Base-by-base conservation (phyloP, 2,888 invertebrate species). In the Beris chalybata region DNA sequence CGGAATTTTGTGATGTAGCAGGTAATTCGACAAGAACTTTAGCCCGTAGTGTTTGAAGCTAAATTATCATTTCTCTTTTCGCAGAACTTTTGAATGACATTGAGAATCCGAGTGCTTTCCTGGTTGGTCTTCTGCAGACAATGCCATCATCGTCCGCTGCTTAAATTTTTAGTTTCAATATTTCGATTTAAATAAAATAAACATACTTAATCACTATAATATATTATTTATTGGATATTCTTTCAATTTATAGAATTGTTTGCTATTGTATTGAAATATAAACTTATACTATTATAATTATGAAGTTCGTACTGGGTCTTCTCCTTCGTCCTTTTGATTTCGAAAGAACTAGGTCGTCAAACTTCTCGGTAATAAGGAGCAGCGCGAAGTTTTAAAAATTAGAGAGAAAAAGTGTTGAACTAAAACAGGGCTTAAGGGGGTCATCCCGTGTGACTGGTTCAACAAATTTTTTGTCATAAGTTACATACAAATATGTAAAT, bases 1-100 rank as follows among this genome's bases (percentile, higher is more conserved):
- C 86, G 6, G 97, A 97, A 83, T 94, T 94, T 84, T 93, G 92
- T 82, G 97, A 97, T 86, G 93, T 95, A 72, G 87, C 90, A 73
- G 94, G 95, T 81, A 69, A 67, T 64, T 74, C 71, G 32, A 55
- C n/a, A 58, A 44, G 43, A 30, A 15, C n/a, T 61, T 50, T 50
- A 7, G 29, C 54, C 54, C 7, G 6, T 29, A 30, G n/a, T 59
- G 9, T 5, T 22, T 22, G n/a, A 31, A n/a, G 38, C 22, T n/a
- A 12, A 43, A 50, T 43, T 44, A 48, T 47, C 64, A 58, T 9
- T 56, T 38, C 56, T 52, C 15, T 53, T 68, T 67, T n/a, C n/a
- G 2, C 45, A 81, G 80, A 77, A 54, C 75, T 81, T 32, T 71
- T 80, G 22, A 74, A 77, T 71, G 72, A 76, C 43, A 79, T 81